These are phyloP conservation scores for Hippopotamus amphibius DNA, from an alignment of 2,113 vertebrate species.

Conservation along the genomic window DNA sequence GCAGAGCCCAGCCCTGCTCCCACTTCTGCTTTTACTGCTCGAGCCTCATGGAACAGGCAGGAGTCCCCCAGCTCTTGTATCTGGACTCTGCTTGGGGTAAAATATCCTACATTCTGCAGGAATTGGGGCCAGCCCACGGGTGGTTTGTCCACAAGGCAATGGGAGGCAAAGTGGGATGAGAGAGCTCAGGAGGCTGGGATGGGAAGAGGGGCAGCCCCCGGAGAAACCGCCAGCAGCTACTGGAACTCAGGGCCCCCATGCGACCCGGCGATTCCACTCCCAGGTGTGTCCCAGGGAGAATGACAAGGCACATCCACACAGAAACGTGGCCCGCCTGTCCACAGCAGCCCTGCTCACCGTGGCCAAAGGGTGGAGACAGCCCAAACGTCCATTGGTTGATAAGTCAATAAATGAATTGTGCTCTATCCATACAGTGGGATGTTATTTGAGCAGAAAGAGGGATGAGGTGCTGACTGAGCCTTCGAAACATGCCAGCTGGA, in stretches of 20 bases:
- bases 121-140: fast-evolving
- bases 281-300: fast-evolving
- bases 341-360: no score
- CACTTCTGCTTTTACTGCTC: fast-evolving
- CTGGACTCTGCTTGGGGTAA: background rate
- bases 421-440: fast-evolving
- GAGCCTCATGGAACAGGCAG: fast-evolving
- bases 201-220: fast-evolving
- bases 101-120: background rate
- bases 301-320: fast-evolving
- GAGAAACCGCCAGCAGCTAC: background rate
- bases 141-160: fast-evolving
- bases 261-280: fast-evolving
- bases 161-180: fast-evolving
- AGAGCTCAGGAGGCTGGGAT: fast-evolving
- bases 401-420: fast-evolving
- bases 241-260: fast-evolving
- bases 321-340: fast-evolving
- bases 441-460: fast-evolving
- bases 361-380: fast-evolving
- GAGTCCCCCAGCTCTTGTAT: background rate
- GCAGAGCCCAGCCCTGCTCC: background rate
- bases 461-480: fast-evolving
- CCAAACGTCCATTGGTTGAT: fast-evolving
- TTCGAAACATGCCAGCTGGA: fast-evolving